Evolutionary conservation across 2,888 invertebrate genomes (phyloP).

Genomic region (Amaurobius ferox): DNA sequence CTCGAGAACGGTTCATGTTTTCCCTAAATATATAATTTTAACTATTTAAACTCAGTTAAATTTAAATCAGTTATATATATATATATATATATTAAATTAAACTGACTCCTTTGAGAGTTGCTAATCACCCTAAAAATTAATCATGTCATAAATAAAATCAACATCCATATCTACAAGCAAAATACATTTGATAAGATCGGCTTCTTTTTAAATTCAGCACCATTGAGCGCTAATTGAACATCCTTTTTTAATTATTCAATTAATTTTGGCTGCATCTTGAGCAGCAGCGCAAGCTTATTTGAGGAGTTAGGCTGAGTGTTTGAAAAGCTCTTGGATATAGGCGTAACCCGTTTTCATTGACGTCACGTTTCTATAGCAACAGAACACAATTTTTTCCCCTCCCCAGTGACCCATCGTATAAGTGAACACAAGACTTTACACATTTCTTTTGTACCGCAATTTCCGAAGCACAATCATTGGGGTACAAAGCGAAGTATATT

Average conservation of each 20-base stretch:
- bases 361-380: slow-evolving; percentile 58
- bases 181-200: background rate
- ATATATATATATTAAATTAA: too few species aligned
- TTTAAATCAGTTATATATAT: too few species aligned
- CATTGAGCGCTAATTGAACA: slow-evolving; percentile 1
- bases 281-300: slow-evolving; percentile 21
- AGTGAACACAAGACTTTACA: slow-evolving; percentile 27
- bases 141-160: too few species aligned
- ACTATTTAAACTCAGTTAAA: too few species aligned
- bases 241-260: slow-evolving; percentile 11
- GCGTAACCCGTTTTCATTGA: slow-evolving; percentile 56
- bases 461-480: slow-evolving; percentile 11
- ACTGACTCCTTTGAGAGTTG: too few species aligned
- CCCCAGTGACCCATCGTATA: slow-evolving; percentile 29
- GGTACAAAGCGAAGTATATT: background rate
- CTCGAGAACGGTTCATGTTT: too few species aligned
- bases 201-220: background rate
- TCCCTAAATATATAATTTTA: too few species aligned
- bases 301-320: slow-evolving; percentile 10
- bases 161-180: too few species aligned
- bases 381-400: slow-evolving; percentile 35
- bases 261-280: slow-evolving; percentile 4
- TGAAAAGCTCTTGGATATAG: slow-evolving; percentile 40
- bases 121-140: too few species aligned
- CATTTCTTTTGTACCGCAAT: slow-evolving; percentile 46